Percentiles rank a stretch among this genome's conserved stretches.
phyloP scores from a whole-genome alignment of 2,888 invertebrate genomes.

The Zygaena filipendulae region DNA sequence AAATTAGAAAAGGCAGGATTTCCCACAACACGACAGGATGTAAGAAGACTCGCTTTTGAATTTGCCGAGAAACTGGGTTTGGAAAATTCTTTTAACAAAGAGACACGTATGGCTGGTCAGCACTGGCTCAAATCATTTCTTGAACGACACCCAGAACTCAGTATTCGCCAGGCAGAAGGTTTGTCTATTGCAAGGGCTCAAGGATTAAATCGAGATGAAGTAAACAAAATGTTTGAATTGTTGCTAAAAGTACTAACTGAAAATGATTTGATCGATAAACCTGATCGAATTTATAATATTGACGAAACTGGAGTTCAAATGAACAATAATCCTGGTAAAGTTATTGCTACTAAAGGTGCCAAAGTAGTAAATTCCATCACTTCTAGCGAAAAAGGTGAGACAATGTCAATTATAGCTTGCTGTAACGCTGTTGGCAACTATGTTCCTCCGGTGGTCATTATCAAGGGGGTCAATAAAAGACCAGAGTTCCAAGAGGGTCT shows the following conservation, averaged over 20 bases:
- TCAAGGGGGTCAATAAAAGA: slow-evolving; percentile 19
- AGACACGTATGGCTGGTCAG: slow-evolving; percentile 21
- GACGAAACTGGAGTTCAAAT: slow-evolving; percentile 31
- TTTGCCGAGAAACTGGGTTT: slow-evolving; percentile 19
- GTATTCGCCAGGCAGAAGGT: slow-evolving; percentile 22
- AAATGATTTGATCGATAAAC: slow-evolving; percentile 22
- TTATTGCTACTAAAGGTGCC: slow-evolving; percentile 27
- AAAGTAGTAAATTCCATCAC: slow-evolving; percentile 16
- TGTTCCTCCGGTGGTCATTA: slow-evolving; percentile 16
- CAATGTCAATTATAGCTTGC: slow-evolving; percentile 17
- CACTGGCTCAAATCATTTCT: slow-evolving; percentile 20
- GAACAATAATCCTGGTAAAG: slow-evolving; percentile 29
- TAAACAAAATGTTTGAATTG: slow-evolving; percentile 18
- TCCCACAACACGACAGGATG: slow-evolving; percentile 13
- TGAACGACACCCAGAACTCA: slow-evolving; percentile 17
- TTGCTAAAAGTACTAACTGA: slow-evolving; percentile 17
- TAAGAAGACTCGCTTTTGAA: slow-evolving; percentile 19
- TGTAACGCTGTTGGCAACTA: slow-evolving; percentile 20
- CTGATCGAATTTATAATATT: slow-evolving; percentile 26
- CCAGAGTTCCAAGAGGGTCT: slow-evolving; percentile 19
- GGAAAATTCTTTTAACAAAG: slow-evolving; percentile 20
- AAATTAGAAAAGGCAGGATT: slow-evolving; percentile 15
- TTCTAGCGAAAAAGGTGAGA: slow-evolving; percentile 26
- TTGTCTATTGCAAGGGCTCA: slow-evolving; percentile 20
- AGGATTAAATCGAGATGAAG: slow-evolving; percentile 19